phyloP scores from a whole-genome alignment of 2,113 vertebrate species.

The Daubentonia madagascariensis region DNA sequence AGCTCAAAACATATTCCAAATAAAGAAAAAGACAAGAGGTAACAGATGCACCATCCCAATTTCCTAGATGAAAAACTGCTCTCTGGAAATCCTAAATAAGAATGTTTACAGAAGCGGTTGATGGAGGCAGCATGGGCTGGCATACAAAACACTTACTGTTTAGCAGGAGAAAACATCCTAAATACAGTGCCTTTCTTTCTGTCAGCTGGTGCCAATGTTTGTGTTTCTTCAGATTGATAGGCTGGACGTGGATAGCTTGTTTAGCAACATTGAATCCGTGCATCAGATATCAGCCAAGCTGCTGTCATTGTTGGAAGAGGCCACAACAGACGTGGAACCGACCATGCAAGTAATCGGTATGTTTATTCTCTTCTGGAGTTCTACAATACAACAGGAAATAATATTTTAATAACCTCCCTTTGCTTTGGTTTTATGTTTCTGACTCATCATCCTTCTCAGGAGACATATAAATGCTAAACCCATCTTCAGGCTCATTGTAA shows the following conservation, averaged over 20 bases:
- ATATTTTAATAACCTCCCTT: constrained; percentile 60
- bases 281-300: constrained; percentile 92
- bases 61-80: constrained; percentile 42
- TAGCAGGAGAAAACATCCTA: constrained; percentile 4
- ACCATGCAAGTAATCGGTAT: constrained; percentile 93
- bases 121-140: constrained; percentile 23
- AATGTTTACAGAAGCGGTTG: constrained; percentile 53
- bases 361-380: constrained; percentile 79
- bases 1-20: constrained; percentile 35
- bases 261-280: constrained; percentile 96
- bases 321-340: constrained; percentile 89
- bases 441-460: constrained; percentile 47
- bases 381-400: constrained; percentile 60
- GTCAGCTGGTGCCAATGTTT: constrained; percentile 62
- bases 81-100: constrained; percentile 59
- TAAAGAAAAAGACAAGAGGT: constrained; percentile 45
- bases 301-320: constrained; percentile 89
- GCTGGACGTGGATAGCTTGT: constrained; percentile 93
- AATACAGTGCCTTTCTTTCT: background rate
- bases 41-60: background rate
- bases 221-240: constrained; percentile 84
- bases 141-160: background rate
- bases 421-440: constrained; percentile 45
- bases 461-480: constrained; percentile 44
- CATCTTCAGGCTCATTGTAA: constrained; percentile 44